Conservation (phyloP, 2,113 vertebrate genomes). For the Zosterops japonicus region DNA sequence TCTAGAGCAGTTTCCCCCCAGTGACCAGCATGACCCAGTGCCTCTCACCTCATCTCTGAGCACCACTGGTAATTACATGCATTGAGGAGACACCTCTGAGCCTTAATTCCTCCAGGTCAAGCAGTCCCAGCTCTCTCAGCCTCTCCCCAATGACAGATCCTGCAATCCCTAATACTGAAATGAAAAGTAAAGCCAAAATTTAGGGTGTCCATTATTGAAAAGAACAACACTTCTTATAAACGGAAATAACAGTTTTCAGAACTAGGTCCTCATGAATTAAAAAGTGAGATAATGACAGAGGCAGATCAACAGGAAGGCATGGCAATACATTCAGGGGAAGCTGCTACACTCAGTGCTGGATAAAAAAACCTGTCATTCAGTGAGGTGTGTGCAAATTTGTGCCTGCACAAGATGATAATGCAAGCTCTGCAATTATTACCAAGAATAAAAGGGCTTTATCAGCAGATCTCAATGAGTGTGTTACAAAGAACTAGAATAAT, state of each 20-base stretch:
- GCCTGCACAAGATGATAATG: not conserved
- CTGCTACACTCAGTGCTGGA: not conserved
- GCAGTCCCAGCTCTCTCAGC: not conserved
- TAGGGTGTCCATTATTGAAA: not conserved
- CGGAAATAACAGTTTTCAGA: not conserved
- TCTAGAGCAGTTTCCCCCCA: not conserved
- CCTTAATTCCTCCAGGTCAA: not conserved
- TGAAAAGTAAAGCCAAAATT: not conserved
- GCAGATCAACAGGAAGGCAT: not conserved
- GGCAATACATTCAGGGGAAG: not conserved
- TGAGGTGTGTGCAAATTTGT: not conserved
- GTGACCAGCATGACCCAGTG: not conserved
- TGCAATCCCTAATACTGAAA: not conserved
- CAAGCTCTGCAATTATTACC: slow-evolving; percentile 2
- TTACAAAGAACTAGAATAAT: slow-evolving; percentile 23
- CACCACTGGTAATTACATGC: not conserved
- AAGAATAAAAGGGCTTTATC: slow-evolving; percentile 43
- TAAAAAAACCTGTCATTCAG: not conserved
- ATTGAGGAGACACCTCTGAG: not conserved
- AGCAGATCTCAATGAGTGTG: slow-evolving; percentile 39
- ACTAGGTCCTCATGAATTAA: not conserved
- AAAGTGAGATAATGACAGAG: not conserved
- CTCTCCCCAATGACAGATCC: not conserved
- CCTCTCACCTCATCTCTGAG: not conserved
- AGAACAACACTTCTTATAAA: not conserved